These are phyloP conservation scores for Boulengeromyrus knoepffleri DNA, from an alignment of 2,113 vertebrate genomes.

Conservation along the genomic window DNA sequence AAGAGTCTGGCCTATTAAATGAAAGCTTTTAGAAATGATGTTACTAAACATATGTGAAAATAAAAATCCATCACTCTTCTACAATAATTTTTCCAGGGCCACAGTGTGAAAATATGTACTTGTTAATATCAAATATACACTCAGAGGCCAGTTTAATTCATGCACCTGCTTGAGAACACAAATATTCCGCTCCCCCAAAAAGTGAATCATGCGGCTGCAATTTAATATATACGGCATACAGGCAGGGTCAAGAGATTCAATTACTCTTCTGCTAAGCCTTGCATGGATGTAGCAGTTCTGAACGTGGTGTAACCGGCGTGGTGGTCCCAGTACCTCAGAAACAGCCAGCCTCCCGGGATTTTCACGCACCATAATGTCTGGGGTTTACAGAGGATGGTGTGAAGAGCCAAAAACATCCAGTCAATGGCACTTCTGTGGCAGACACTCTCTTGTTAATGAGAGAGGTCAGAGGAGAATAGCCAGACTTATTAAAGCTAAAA, in stretches of 20 bases:
- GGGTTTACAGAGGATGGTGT: not conserved
- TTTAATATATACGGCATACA: not conserved
- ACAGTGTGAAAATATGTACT: not conserved
- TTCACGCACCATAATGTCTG: not conserved
- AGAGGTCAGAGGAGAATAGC: not conserved
- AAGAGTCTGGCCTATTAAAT: not conserved
- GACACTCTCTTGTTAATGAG: not conserved
- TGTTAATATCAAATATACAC: not conserved
- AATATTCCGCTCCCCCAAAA: not conserved
- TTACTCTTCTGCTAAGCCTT: not conserved
- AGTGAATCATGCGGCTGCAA: not conserved
- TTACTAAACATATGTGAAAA: not conserved
- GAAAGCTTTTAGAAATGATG: not conserved
- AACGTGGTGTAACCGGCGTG: not conserved
- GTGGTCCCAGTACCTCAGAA: not conserved
- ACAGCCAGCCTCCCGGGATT: not conserved
- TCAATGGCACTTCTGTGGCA: not conserved
- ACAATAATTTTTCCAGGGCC: not conserved
- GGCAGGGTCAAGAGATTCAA: not conserved
- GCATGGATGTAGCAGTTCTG: not conserved
- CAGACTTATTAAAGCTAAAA: not conserved
- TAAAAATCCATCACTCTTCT: not conserved
- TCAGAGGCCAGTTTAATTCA: conserved; percentile 10
- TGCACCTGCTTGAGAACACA: conserved; percentile 17
- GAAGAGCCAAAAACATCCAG: not conserved